phyloP scores from a whole-genome alignment of 2,888 invertebrate genomes.

The Luffia ferchaultella region DNA sequence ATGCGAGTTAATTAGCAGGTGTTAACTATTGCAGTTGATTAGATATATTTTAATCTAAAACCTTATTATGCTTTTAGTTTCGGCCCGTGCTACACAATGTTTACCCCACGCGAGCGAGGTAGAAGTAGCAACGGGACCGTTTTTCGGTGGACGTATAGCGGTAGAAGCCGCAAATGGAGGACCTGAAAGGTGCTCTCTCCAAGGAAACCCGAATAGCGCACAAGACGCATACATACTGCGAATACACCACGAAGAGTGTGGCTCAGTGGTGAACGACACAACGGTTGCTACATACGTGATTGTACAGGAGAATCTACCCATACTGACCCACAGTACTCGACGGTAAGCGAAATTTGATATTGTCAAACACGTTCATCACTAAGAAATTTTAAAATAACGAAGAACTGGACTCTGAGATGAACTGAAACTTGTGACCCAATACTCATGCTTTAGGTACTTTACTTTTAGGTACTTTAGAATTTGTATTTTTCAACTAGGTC shows the following conservation, averaged over 20 bases:
- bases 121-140: slow-evolving; percentile 83
- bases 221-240: slow-evolving; percentile 77
- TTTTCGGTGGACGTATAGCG: slow-evolving; percentile 80
- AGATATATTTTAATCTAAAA: too few relatives aligned
- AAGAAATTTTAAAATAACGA: too few relatives aligned
- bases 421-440: too few relatives aligned
- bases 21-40: too few relatives aligned
- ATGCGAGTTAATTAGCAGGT: too few relatives aligned
- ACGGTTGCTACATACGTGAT: slow-evolving; percentile 84
- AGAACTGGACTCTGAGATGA: too few relatives aligned
- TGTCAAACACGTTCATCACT: too few relatives aligned
- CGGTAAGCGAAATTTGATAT: slow-evolving; percentile 45
- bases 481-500: too few relatives aligned
- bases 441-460: too few relatives aligned
- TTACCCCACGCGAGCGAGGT: slow-evolving; percentile 83
- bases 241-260: slow-evolving; percentile 78
- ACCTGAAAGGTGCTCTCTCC: slow-evolving; percentile 73
- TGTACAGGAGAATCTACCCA: slow-evolving; percentile 84
- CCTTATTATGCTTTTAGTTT: slow-evolving; percentile 66
- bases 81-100: slow-evolving; percentile 82
- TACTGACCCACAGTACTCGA: slow-evolving; percentile 82
- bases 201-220: slow-evolving; percentile 76
- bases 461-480: too few relatives aligned
- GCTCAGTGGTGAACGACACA: slow-evolving; percentile 78
- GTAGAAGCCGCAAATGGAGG: slow-evolving; percentile 78